Conservation (phyloP, 2,797 vertebrate species). For the Crax fasciolata region DNA sequence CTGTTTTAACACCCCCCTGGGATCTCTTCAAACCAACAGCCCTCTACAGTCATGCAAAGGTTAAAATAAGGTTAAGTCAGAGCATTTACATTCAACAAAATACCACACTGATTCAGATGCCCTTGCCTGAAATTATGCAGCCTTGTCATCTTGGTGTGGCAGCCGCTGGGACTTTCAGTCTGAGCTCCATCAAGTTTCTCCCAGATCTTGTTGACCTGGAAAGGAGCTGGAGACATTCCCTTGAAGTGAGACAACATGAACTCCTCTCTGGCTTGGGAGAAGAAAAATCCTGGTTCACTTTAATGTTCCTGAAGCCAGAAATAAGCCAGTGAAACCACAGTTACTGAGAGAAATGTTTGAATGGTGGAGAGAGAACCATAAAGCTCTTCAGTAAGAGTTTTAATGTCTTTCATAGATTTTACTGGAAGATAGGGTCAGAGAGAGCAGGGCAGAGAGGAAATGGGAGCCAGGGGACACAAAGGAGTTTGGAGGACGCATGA, state of each 20-base stretch:
- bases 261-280: no score
- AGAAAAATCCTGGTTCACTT: not conserved
- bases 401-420: not conserved
- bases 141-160: rapidly evolving
- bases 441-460: not conserved
- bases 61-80: constrained; percentile 28
- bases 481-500: not conserved
- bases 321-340: not conserved
- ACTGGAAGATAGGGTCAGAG: not conserved
- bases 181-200: not conserved
- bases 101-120: not conserved
- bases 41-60: not conserved
- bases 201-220: not conserved
- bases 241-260: not conserved
- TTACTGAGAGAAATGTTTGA: not conserved
- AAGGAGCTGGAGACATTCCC: not conserved
- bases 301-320: not conserved
- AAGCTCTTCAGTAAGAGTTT: not conserved
- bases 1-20: not conserved
- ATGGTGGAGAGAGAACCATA: not conserved
- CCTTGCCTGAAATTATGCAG: not conserved
- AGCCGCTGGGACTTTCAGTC: not conserved
- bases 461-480: not conserved
- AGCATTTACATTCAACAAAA: not conserved
- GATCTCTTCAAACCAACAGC: not conserved